Percentiles rank a stretch among this genome's conserved stretches.
Evolutionary conservation across 2,888 invertebrate species (phyloP).

Genomic region (Chrysolina haemoptera): DNA sequence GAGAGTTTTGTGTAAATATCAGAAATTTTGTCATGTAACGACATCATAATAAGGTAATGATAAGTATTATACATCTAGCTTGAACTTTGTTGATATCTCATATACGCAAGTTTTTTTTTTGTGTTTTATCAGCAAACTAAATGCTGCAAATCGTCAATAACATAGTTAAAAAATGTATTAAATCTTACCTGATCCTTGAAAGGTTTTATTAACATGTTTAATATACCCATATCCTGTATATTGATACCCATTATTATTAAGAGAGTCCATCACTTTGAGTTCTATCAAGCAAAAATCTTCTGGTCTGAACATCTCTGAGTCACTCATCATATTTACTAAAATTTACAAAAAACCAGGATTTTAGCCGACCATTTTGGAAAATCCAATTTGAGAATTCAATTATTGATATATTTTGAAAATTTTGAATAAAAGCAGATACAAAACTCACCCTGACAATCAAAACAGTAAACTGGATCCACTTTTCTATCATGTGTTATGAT

Average conservation of each 20-base stretch:
- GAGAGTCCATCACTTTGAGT: conserved; percentile 42
- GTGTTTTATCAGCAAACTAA: too few species aligned
- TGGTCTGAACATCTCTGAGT: conserved; percentile 44
- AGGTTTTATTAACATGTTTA: conserved; percentile 37
- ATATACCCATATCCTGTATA: conserved; percentile 50
- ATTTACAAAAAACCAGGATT: conserved; percentile 19
- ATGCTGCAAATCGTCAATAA: too few species aligned
- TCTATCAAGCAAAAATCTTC: conserved; percentile 56
- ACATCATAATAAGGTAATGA: too few species aligned
- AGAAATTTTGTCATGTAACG: too few species aligned
- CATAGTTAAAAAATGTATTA: too few species aligned
- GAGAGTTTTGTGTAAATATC: too few species aligned
- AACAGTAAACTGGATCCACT: conserved; percentile 34
- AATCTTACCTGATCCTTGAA: not conserved
- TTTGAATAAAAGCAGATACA: not conserved
- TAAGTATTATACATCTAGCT: too few species aligned
- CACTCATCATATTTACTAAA: conserved; percentile 52
- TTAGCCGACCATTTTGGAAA: not conserved
- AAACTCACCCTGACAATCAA: conserved; percentile 54
- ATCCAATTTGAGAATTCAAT: conserved; percentile 19
- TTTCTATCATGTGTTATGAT: conserved; percentile 43
- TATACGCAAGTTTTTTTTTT: too few species aligned
- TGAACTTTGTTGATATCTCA: too few species aligned
- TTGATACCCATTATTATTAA: conserved; percentile 33
- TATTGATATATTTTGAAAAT: not conserved